Conservation (phyloP, 2,797 vertebrate genomes). For the Hybognathus amarus region DNA sequence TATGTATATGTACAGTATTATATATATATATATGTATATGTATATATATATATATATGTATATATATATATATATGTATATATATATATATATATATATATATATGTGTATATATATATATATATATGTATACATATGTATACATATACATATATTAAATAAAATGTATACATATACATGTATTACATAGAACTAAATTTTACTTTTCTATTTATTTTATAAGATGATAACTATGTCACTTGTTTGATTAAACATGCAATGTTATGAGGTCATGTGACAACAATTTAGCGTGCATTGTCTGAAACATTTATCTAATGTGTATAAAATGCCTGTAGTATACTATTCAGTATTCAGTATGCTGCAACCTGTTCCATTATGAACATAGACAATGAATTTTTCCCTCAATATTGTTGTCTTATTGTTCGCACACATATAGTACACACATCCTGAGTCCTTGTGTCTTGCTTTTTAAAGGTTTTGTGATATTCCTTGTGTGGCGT, state of each 20-base stretch:
- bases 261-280: neutral
- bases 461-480: slow-evolving; percentile 72
- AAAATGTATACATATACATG: no score
- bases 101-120: no score
- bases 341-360: neutral
- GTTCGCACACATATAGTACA: slow-evolving; percentile 6
- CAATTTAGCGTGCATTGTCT: neutral
- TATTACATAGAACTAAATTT: neutral
- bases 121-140: no score
- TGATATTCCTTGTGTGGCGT: slow-evolving; percentile 65
- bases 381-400: neutral
- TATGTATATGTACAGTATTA: no score
- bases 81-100: no score
- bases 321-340: neutral
- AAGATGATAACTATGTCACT: neutral
- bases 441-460: slow-evolving; percentile 24
- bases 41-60: no score
- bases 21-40: no score
- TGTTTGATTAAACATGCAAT: neutral
- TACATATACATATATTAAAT: no score
- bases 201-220: neutral
- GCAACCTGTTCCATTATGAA: neutral
- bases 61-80: no score
- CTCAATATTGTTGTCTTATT: neutral
- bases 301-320: neutral